These are phyloP conservation scores for Tinamus major DNA, from an alignment of 2,797 vertebrate genomes.

Conservation along the genomic window DNA sequence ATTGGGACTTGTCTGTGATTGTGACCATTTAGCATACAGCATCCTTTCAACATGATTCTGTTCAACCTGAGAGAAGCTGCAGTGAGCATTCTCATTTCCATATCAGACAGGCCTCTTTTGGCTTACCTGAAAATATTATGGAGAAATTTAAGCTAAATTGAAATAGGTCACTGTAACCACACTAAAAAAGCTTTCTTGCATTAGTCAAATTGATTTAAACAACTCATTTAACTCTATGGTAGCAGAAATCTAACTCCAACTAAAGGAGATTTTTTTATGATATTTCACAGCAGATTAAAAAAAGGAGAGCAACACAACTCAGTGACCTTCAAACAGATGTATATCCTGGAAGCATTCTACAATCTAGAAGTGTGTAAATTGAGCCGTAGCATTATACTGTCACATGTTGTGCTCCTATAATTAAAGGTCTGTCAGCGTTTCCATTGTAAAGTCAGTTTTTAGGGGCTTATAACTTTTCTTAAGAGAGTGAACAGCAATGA, in stretches of 20 bases:
- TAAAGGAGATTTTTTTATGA: neutral
- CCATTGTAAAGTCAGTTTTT: conserved; percentile 59
- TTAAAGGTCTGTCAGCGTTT: conserved; percentile 53
- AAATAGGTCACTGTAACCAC: neutral
- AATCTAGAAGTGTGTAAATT: neutral
- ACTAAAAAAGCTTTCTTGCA: neutral
- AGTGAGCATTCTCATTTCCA: accelerated
- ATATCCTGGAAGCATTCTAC: neutral
- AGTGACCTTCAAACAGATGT: neutral
- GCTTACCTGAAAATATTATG: neutral
- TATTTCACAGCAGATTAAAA: neutral
- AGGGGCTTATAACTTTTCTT: conserved; percentile 23
- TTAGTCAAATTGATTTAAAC: neutral
- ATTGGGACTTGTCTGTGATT: neutral
- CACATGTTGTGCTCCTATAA: neutral
- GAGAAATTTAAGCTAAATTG: neutral
- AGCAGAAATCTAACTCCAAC: neutral
- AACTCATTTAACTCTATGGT: neutral
- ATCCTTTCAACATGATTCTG: neutral
- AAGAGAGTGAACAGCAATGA: neutral
- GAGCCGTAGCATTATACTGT: neutral
- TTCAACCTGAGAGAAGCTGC: neutral
- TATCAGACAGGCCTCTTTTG: neutral
- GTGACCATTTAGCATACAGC: neutral
- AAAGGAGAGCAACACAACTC: neutral